Percentiles rank a stretch among this genome's conserved stretches.
phyloP scores from a whole-genome alignment of 2,797 vertebrate species.

The Pempheris klunzingeri region DNA sequence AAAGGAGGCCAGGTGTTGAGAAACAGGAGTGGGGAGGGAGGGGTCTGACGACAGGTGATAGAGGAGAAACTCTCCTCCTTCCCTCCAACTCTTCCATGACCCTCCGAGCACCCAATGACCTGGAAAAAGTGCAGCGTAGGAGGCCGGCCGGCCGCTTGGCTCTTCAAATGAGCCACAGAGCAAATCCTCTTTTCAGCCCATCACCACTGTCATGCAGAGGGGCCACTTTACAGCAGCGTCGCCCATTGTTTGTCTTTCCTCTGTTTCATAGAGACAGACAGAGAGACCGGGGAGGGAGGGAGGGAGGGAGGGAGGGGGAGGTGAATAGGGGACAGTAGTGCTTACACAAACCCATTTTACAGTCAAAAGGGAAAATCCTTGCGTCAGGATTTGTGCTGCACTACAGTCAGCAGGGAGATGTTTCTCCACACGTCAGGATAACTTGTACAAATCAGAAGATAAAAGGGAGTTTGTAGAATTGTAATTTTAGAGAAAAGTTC shows the following conservation, averaged over 20 bases:
- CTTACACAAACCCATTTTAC: slow-evolving; percentile 48
- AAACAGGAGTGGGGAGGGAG: background rate
- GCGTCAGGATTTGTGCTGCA: slow-evolving; percentile 39
- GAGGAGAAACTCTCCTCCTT: slow-evolving; percentile 3
- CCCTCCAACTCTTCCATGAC: background rate
- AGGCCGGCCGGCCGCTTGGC: slow-evolving; percentile 1
- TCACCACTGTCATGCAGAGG: slow-evolving; percentile 42
- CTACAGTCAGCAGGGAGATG: slow-evolving; percentile 43
- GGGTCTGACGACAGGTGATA: background rate
- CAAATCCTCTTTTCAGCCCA: slow-evolving; percentile 57
- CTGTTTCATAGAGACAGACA: slow-evolving; percentile 57
- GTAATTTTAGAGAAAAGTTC: background rate
- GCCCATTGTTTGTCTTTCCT: slow-evolving; percentile 72
- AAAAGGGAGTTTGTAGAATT: background rate
- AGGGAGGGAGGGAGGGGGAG: no score
- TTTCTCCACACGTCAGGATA: slow-evolving; percentile 19
- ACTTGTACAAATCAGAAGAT: background rate
- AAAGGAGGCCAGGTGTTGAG: background rate
- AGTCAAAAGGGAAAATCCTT: slow-evolving; percentile 32
- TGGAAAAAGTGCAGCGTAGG: slow-evolving; percentile 73
- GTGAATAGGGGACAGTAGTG: slow-evolving; percentile 23
- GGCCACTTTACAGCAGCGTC: slow-evolving; percentile 42
- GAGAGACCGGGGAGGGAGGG: background rate
- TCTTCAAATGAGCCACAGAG: slow-evolving; percentile 44
- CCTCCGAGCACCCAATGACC: slow-evolving; percentile 57